Percentiles rank a stretch among this genome's conserved stretches.
These are phyloP conservation scores for Antedon mediterranea DNA, from an alignment of 53 echinoderm and acorn worm species.

Conservation along the genomic window DNA sequence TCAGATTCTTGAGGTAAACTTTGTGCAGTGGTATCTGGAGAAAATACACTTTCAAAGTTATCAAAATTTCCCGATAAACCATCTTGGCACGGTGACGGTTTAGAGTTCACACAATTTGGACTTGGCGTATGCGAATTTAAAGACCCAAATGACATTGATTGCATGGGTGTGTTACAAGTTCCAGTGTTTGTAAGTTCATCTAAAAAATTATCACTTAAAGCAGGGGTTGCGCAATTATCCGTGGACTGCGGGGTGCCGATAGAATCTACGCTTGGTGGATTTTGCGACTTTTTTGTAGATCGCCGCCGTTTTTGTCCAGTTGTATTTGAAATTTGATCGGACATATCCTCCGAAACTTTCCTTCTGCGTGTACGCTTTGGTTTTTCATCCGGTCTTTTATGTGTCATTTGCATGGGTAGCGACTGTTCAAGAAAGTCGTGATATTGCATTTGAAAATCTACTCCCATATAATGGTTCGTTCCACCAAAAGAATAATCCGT, in stretches of 20 bases:
- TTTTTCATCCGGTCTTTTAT: constrained; percentile 49
- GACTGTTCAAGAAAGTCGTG: constrained; percentile 75
- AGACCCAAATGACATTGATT: constrained; percentile 34
- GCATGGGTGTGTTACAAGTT: constrained; percentile 39
- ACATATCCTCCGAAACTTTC: constrained; percentile 64
- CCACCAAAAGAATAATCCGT: neutral
- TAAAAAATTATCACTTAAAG: constrained; percentile 26
- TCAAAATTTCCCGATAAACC: constrained; percentile 12
- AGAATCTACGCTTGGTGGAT: constrained; percentile 66
- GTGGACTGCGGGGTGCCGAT: constrained; percentile 51
- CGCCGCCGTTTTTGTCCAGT: constrained; percentile 44
- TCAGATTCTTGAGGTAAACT: constrained; percentile 45
- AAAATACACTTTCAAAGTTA: constrained; percentile 91
- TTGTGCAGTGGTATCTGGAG: constrained; percentile 72
- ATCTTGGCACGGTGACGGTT: constrained; percentile 18
- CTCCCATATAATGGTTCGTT: neutral
- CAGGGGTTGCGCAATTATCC: constrained; percentile 37
- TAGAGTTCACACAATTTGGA: constrained; percentile 39
- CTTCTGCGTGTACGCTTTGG: constrained; percentile 50
- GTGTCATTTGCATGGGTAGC: constrained; percentile 60
- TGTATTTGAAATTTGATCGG: constrained; percentile 23
- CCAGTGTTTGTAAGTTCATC: neutral
- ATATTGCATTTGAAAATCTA: constrained; percentile 55
- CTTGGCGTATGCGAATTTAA: constrained; percentile 46
- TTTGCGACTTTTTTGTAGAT: constrained; percentile 50